These are phyloP conservation scores for Emmelina monodactyla DNA, from an alignment of 2,888 invertebrate genomes.

Conservation along the genomic window DNA sequence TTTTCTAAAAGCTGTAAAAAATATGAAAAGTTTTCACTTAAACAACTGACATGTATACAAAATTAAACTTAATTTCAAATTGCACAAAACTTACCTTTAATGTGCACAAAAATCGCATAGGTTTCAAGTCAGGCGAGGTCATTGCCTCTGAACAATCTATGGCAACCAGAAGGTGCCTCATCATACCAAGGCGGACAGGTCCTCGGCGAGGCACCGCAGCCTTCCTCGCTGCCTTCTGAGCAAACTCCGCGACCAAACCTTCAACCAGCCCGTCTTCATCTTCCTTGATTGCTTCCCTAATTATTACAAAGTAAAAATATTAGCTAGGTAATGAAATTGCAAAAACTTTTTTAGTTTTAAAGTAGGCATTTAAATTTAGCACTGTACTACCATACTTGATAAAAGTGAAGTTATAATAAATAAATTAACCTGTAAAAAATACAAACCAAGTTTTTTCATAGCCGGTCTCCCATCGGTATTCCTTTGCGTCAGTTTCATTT, in stretches of 20 bases:
- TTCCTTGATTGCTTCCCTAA: conserved; percentile 94
- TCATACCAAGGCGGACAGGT: conserved; percentile 94
- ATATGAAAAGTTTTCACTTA: no score
- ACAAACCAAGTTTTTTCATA: conserved; percentile 92
- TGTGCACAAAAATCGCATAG: conserved; percentile 86
- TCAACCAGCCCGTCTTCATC: conserved; percentile 94
- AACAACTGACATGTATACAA: no score
- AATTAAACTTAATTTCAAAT: no score
- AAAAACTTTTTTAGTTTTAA: conserved; percentile 3
- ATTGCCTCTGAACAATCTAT: conserved; percentile 95
- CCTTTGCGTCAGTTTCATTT: conserved; percentile 85
- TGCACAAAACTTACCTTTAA: conserved; percentile 82
- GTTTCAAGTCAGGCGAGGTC: conserved; percentile 94
- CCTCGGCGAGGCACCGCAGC: conserved; percentile 74
- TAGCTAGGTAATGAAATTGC: not conserved
- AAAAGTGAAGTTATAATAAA: no score
- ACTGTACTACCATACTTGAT: conserved; percentile 4
- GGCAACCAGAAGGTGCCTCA: conserved; percentile 93
- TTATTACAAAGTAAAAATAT: not conserved
- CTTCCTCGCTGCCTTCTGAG: conserved; percentile 87
- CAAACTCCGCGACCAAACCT: conserved; percentile 88
- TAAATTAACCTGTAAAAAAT: conserved; percentile 6
- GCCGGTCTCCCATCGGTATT: conserved; percentile 94
- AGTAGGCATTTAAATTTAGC: conserved; percentile 6
- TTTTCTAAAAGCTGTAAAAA: conserved; percentile 80